phyloP scores from a whole-genome alignment of 2,888 invertebrate species.

The Lasius fuliginosus region DNA sequence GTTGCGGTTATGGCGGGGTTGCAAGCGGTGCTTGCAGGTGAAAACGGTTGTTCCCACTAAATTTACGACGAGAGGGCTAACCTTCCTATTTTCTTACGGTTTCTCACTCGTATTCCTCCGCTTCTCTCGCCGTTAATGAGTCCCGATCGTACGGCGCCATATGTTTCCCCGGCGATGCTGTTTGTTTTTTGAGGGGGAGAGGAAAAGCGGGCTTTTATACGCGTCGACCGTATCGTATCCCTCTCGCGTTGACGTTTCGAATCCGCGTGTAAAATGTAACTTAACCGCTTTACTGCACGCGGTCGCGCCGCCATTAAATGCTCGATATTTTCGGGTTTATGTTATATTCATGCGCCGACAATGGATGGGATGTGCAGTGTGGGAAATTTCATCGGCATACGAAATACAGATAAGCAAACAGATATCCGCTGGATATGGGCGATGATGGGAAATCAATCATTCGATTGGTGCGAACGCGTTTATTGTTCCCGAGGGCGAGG shows the following conservation, averaged over 20 bases:
- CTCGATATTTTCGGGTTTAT: slow-evolving; percentile 48
- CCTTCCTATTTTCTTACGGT: slow-evolving; percentile 60
- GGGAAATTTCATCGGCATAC: slow-evolving; percentile 41
- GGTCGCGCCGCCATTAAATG: slow-evolving; percentile 36
- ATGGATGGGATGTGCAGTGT: slow-evolving; percentile 19
- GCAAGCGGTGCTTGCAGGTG: slow-evolving; percentile 60
- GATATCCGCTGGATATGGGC: slow-evolving; percentile 48
- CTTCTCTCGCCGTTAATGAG: slow-evolving; percentile 75
- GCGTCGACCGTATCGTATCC: slow-evolving; percentile 10
- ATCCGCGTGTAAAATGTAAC: slow-evolving; percentile 54
- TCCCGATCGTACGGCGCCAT: slow-evolving; percentile 74
- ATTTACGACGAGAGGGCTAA: slow-evolving; percentile 73
- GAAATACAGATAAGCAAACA: slow-evolving; percentile 53
- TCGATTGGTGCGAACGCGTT: slow-evolving; percentile 38
- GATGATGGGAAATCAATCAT: slow-evolving; percentile 54
- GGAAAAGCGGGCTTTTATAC: slow-evolving; percentile 44
- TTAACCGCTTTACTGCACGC: slow-evolving; percentile 50
- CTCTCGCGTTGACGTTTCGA: slow-evolving; percentile 4
- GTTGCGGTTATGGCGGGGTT: slow-evolving; percentile 69
- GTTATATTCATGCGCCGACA: slow-evolving; percentile 52
- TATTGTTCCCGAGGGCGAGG: slow-evolving; percentile 35
- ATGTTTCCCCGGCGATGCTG: slow-evolving; percentile 67
- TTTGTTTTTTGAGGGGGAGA: slow-evolving; percentile 45
- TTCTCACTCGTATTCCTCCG: slow-evolving; percentile 56
- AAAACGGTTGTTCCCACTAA: slow-evolving; percentile 80